phyloP scores from a whole-genome alignment of 2,797 vertebrate genomes.

The Delichon dasypus region DNA sequence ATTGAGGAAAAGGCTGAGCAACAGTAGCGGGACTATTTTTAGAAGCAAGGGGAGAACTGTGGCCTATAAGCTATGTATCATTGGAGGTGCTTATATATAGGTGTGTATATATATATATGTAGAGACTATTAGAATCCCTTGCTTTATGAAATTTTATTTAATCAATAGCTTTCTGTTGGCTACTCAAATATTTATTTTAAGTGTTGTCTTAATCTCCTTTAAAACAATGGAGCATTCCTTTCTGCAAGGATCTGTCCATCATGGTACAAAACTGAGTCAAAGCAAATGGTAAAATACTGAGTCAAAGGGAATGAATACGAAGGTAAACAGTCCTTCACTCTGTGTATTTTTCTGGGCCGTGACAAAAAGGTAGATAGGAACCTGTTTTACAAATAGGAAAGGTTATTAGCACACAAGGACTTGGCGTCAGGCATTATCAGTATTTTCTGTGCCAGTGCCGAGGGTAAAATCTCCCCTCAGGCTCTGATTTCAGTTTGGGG shows the following conservation, averaged over 20 bases:
- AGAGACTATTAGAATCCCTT: not conserved
- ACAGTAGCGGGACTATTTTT: not conserved
- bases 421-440: conserved; percentile 28
- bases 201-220: not conserved
- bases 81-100: not conserved
- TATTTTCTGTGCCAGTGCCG: not conserved
- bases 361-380: conserved; percentile 33
- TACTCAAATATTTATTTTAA: not conserved
- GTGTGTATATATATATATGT: not conserved
- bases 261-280: not conserved
- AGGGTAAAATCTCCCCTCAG: conserved; percentile 13
- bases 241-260: not conserved
- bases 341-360: conserved; percentile 20
- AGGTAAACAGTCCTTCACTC: conserved; percentile 41
- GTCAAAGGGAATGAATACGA: not conserved
- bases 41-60: not conserved
- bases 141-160: not conserved
- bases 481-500: conserved; percentile 10
- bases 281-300: not conserved
- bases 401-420: conserved; percentile 12
- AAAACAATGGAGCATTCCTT: not conserved
- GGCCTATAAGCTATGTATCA: not conserved
- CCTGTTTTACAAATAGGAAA: conserved; percentile 24
- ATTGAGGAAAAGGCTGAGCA: not conserved
- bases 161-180: not conserved